Percentiles rank a stretch among this genome's conserved stretches.
Evolutionary conservation across 2,113 vertebrate species (phyloP).

Genomic region (Grallaria varia): DNA sequence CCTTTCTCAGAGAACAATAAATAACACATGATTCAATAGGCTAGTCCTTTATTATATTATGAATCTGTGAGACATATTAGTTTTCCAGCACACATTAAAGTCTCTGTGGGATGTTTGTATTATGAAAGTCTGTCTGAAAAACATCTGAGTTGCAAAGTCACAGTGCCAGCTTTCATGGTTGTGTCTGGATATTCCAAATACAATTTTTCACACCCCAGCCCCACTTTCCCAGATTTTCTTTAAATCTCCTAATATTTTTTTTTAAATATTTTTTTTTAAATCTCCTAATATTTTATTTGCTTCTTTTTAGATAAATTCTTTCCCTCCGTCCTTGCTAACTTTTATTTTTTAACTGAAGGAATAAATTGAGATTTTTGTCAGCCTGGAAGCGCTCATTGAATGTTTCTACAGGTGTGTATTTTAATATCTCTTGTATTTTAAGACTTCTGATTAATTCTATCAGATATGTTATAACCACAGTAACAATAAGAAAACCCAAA

Average conservation of each 20-base stretch:
- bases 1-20: neutral
- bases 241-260: neutral
- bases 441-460: neutral
- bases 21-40: conserved; percentile 20
- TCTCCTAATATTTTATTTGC: neutral
- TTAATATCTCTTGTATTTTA: neutral
- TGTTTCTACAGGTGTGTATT: neutral
- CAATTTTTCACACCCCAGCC: neutral
- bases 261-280: neutral
- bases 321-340: neutral
- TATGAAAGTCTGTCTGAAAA: neutral
- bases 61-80: neutral
- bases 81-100: neutral
- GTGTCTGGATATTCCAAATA: neutral
- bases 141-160: neutral
- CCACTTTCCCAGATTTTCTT: neutral
- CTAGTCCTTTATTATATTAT: neutral
- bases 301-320: neutral
- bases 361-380: neutral
- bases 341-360: neutral
- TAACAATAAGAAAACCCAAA: neutral
- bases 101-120: neutral
- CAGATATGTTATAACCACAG: neutral
- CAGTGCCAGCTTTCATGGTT: neutral
- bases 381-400: neutral